These are phyloP conservation scores for Conus betulinus DNA, from an alignment of 1,140 invertebrate species.

Conservation along the genomic window DNA sequence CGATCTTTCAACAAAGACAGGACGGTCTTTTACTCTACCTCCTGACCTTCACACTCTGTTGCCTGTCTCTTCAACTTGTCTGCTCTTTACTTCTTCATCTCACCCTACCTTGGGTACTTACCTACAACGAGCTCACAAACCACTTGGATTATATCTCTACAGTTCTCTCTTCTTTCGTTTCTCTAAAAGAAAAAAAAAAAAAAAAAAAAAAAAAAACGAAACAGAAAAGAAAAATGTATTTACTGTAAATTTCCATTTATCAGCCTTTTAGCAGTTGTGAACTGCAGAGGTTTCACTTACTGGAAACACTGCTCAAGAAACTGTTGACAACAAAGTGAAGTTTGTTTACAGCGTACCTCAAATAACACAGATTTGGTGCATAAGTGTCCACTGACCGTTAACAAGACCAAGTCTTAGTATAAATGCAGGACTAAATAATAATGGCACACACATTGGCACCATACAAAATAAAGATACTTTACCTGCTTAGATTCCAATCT, in stretches of 20 bases:
- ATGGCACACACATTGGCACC: slow-evolving; percentile 42
- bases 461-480: slow-evolving; percentile 42
- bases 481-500: slow-evolving; percentile 37
- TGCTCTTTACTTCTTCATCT: neutral
- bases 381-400: slow-evolving; percentile 32
- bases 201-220: no score
- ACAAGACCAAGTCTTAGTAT: slow-evolving; percentile 40
- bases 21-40: no score
- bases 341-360: neutral
- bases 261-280: no score
- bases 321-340: neutral
- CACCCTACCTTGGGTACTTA: neutral
- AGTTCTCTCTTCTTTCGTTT: no score
- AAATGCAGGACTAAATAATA: slow-evolving; percentile 41
- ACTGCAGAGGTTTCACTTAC: no score
- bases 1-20: no score
- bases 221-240: no score
- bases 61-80: no score
- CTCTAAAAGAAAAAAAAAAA: no score
- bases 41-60: no score
- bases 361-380: slow-evolving; percentile 13
- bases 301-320: neutral
- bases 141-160: neutral
- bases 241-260: no score
- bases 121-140: neutral